Evolutionary conservation across 2,797 vertebrate genomes (phyloP), one percentile per base, ranked within the genome.

Genomic region (Florisuga fusca): DNA sequence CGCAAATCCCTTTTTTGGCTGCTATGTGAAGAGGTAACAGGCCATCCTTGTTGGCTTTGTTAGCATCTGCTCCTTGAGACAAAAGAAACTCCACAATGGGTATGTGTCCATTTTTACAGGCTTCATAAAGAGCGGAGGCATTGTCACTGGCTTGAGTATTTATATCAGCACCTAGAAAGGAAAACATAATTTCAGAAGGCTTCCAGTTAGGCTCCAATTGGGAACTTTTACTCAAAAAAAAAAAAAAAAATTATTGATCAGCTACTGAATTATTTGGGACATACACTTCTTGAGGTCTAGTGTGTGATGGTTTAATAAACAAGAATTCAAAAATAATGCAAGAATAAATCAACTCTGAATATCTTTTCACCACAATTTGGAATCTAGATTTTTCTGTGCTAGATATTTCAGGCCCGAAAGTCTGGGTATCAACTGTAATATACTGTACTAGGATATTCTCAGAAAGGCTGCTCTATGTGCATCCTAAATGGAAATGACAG

Each of bases 11-110:
- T 80, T 95, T 98, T 94, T 98, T 98, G 72, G 99, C 98, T 82
- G 99, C 99, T 9, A 99, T 78, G 66, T 99, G 99, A 59, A 99
- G 98, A 4, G 99, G 99, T 58, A 99, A 97, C 68, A 99, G 88
- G 26, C 99, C 99, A 10, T 98, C 97, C 84, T 98, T 98, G 53
- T 98, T 98, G 74, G 98, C 90, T 97, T 98, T 99, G 97, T 99
- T 99, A 93, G 99, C 99, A 29, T 99, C 99, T 21, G 99, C 99
- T 12, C 98, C 99, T 88, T 99, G 98, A 5, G 98, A 95, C 90
- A 99, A 96, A 77, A 99, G 98, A 62, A 98, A 98, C 48, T 98
- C 97, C 51, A 99, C 98, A 8, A 98, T 96, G 7, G 97, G 96
- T 62, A 89, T 53, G 12, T 99, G 98, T 15, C 98, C 99, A 4